Evolutionary conservation across 2,797 vertebrate genomes (phyloP), one percentile per base, ranked within the genome.

Genomic region (Eulemur coronatus): DNA sequence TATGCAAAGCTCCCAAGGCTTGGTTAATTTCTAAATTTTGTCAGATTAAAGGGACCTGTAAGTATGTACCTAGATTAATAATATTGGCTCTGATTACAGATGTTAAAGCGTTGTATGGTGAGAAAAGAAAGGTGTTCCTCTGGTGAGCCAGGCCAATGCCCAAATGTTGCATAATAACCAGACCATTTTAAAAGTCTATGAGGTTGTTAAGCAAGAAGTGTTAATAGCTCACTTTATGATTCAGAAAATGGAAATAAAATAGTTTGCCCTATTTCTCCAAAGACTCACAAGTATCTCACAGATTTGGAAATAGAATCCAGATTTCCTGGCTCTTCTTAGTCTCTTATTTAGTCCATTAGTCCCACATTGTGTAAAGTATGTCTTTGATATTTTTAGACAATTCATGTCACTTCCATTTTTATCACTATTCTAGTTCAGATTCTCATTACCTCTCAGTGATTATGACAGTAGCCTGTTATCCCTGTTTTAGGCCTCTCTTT

Each of bases 211-310:
- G 73, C 55, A 88, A 55, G 65, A 96, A 63, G 94, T 96, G 82
- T 96, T 97, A 96, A 90, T 96, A 95, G 88, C 84, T 94, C 41
- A 46, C 91, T 97, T 97, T 91, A 92, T 97, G 93, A 94, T 95
- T 97, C 82, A 97, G 84, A 96, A 97, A 93, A 61, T 95, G 55
- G 76, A 93, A 97, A 95, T 92, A 88, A 96, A 96, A 87, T 89
- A 84, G 69, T 93, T 95, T 92, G 52, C 90, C 48, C 43, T 97
- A 70, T 95, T 96, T 97, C 84, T 96, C 43, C 38, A 89, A 95
- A 96, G 94, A 93, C 72, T 84, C 43, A 55, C 22, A 92, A 93
- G 76, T 93, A 81, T 93, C 79, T 97, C 86, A 90, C 43, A 87
- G 75, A 89, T 89, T 96, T 91, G 43, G 65, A 95, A 97, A 94